phyloP scores from a whole-genome alignment of 2,888 invertebrate genomes.

The Acanthococcus lagerstroemiae region DNA sequence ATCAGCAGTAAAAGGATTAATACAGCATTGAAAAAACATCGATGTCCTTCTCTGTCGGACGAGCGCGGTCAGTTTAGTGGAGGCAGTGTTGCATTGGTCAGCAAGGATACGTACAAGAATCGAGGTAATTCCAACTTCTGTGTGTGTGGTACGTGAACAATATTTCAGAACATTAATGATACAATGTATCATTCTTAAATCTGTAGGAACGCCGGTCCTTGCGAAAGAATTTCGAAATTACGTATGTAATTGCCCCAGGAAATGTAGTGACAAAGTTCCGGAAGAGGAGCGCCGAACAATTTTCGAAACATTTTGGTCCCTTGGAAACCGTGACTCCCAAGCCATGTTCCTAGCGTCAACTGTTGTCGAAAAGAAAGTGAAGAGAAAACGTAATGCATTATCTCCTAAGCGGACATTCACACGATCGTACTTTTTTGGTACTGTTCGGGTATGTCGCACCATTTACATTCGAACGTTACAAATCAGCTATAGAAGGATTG shows the following conservation, averaged over 20 bases:
- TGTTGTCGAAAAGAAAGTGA: not conserved
- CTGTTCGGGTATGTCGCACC: not conserved
- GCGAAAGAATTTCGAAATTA: not conserved
- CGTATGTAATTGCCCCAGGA: not conserved
- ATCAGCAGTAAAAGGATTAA: not conserved
- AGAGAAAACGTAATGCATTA: not conserved
- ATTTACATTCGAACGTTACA: not conserved
- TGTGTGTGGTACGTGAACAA: no score
- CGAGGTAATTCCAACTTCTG: no score
- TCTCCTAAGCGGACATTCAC: not conserved
- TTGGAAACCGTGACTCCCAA: not conserved
- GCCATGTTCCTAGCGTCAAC: not conserved
- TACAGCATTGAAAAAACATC: not conserved
- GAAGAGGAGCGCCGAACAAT: not conserved
- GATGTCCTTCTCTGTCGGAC: not conserved
- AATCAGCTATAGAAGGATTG: not conserved
- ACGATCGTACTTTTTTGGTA: not conserved
- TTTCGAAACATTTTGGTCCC: not conserved
- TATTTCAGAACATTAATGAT: no score
- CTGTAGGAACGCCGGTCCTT: no score
- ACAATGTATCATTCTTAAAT: no score
- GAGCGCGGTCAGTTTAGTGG: not conserved
- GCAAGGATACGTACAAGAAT: no score
- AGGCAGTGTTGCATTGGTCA: not conserved
- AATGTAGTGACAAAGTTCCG: not conserved